phyloP scores from a whole-genome alignment of 1,140 invertebrate genomes.

The Drusus annulatus region DNA sequence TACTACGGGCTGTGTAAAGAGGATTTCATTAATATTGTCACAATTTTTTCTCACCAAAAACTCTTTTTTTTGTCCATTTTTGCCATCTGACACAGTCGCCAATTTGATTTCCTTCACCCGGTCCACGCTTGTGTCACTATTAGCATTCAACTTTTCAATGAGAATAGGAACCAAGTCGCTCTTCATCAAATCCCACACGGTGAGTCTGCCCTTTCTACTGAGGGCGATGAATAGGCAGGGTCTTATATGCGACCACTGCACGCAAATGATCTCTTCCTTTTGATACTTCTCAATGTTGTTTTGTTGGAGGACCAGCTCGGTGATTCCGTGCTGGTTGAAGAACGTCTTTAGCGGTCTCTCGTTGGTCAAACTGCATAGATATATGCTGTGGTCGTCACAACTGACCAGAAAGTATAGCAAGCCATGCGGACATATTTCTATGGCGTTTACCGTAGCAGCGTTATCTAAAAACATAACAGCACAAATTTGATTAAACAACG shows the following conservation, averaged over 20 bases:
- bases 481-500: too few species aligned
- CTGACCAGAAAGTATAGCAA: constrained; percentile 47
- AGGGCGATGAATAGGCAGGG: constrained; percentile 46
- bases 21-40: too few species aligned
- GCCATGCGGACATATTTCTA: constrained; percentile 46
- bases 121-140: background rate
- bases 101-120: constrained; percentile 20
- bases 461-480: constrained; percentile 41
- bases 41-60: constrained; percentile 46
- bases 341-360: constrained; percentile 48
- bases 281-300: background rate
- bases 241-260: constrained; percentile 44
- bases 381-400: constrained; percentile 43
- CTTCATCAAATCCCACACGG: constrained; percentile 44
- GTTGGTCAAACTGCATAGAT: constrained; percentile 38
- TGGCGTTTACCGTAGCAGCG: constrained; percentile 19
- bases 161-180: constrained; percentile 47
- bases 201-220: constrained; percentile 31
- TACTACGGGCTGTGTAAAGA: too few species aligned
- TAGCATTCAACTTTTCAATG: constrained; percentile 8
- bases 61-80: constrained; percentile 24
- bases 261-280: constrained; percentile 8
- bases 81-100: background rate
- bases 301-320: background rate
- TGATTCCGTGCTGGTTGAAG: background rate